Percentiles rank a stretch among this genome's conserved stretches.
Conservation (phyloP, 2,797 vertebrate genomes). For the Salarias fasciatus region DNA sequence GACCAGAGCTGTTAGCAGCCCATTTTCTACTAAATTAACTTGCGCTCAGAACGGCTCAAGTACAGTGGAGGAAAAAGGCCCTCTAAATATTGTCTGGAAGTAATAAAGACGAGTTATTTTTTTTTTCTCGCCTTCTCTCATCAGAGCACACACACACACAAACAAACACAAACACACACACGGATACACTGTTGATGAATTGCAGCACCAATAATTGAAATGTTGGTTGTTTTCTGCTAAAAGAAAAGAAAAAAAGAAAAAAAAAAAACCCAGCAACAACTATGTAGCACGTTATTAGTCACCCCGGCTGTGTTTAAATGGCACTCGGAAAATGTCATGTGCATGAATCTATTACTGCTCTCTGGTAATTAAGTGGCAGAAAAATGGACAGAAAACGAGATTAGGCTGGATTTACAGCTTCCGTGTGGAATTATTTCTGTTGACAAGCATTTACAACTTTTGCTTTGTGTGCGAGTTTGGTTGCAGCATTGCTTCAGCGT, state of each 20-base stretch:
- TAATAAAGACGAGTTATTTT: conserved; percentile 43
- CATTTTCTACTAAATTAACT: conserved; percentile 80
- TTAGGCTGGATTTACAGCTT: conserved; percentile 19
- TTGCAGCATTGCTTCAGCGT: too few species aligned
- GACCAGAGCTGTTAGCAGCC: conserved; percentile 64
- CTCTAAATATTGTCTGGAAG: conserved; percentile 51
- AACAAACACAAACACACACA: neutral
- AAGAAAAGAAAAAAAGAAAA: conserved; percentile 45
- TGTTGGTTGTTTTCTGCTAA: conserved; percentile 53
- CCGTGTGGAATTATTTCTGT: conserved; percentile 22
- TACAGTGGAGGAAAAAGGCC: conserved; percentile 17
- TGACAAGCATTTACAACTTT: neutral
- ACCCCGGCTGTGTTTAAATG: conserved; percentile 64
- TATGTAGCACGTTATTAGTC: conserved; percentile 54
- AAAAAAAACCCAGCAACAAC: conserved; percentile 4
- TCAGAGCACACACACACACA: conserved; percentile 6
- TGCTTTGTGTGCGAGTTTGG: neutral
- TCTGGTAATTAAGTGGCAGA: conserved; percentile 50
- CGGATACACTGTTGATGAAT: conserved; percentile 51
- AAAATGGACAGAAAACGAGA: conserved; percentile 33
- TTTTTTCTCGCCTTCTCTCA: conserved; percentile 1
- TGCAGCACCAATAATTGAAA: conserved; percentile 63
- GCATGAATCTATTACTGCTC: conserved; percentile 56
- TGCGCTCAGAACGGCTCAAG: conserved; percentile 49
- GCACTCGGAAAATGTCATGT: conserved; percentile 70